phyloP scores from a whole-genome alignment of 1,140 invertebrate species.

The Babylonia areolata region DNA sequence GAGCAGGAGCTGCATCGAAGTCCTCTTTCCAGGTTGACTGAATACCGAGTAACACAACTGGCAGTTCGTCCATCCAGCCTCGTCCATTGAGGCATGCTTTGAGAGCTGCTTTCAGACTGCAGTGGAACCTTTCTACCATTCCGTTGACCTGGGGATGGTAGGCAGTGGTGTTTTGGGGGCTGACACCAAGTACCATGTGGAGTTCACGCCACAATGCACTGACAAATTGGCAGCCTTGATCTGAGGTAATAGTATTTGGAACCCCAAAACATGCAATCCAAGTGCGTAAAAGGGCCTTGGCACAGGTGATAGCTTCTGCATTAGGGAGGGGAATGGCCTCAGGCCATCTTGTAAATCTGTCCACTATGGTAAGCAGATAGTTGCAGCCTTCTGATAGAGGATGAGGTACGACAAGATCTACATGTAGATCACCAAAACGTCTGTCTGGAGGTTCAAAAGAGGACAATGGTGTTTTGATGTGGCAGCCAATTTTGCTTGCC shows the following conservation, averaged over 20 bases:
- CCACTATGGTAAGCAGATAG: slow-evolving; percentile 72
- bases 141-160: slow-evolving; percentile 36
- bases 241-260: slow-evolving; percentile 65
- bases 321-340: slow-evolving; percentile 75
- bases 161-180: slow-evolving; percentile 16
- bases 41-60: slow-evolving; percentile 25
- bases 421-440: slow-evolving; percentile 70
- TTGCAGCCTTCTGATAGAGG: slow-evolving; percentile 61
- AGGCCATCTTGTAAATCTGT: slow-evolving; percentile 69
- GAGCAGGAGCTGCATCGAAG: too few species aligned
- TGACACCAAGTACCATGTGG: neutral
- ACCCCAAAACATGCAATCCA: slow-evolving; percentile 72
- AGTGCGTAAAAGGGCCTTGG: slow-evolving; percentile 53
- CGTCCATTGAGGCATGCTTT: neutral
- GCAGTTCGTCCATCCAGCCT: slow-evolving; percentile 25
- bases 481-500: neutral
- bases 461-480: neutral
- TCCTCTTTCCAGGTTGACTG: slow-evolving; percentile 15
- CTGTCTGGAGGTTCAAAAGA: neutral
- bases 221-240: slow-evolving; percentile 76
- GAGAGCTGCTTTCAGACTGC: slow-evolving; percentile 24
- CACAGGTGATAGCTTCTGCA: slow-evolving; percentile 67
- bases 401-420: slow-evolving; percentile 78
- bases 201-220: slow-evolving; percentile 1
- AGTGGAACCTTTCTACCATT: slow-evolving; percentile 41